Base-by-base conservation (phyloP, 2,888 invertebrate species). In the Chorisops tibialis region DNA sequence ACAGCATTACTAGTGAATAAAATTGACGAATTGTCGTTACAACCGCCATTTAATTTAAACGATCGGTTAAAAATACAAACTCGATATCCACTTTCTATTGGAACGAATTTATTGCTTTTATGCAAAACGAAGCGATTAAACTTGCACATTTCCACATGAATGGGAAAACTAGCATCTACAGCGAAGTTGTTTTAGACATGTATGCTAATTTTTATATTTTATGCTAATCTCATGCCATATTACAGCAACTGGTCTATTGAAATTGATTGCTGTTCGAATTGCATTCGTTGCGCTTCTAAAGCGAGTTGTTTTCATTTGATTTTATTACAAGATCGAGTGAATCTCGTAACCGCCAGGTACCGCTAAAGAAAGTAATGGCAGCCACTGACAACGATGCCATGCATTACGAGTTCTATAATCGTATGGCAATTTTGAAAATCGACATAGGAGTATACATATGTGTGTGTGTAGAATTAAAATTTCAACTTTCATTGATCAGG, bases 401-500 rank as follows among this genome's bases (percentile, higher is more conserved):
- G 24, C 41, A 50, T 50, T 50, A 50, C 50, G 54, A 54, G 54
- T 54, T 54, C 54, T 54, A 39, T 54, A 41, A 54, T 54, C 41
- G 24, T 24, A 21, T 54, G 39, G 54, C 16, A 54, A 54, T 54
- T 54, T 41, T 35, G 16, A 50, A 50, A 50, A 30, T 16, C 12
- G 50, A 18, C 50, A 14, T 50, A 50, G n/a, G n/a, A n/a, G n/a
- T n/a, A n/a, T n/a, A n/a, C n/a, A n/a, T n/a, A n/a, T n/a, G n/a
- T n/a, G n/a, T n/a, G n/a, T n/a, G n/a, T n/a, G n/a, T 50, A 50
- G 35, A 54, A 54, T 41, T 41, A 19, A 41, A 39, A 54, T 54
- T 54, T 54, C 54, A 54, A 54, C 54, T 54, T 54, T 54, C 54
- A 54, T 54, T 54, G 54, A 41, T 41, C 54, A 54, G 54, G 54